phyloP scores from a whole-genome alignment of 1,140 invertebrate genomes.

The Drosophila sp. region DNA sequence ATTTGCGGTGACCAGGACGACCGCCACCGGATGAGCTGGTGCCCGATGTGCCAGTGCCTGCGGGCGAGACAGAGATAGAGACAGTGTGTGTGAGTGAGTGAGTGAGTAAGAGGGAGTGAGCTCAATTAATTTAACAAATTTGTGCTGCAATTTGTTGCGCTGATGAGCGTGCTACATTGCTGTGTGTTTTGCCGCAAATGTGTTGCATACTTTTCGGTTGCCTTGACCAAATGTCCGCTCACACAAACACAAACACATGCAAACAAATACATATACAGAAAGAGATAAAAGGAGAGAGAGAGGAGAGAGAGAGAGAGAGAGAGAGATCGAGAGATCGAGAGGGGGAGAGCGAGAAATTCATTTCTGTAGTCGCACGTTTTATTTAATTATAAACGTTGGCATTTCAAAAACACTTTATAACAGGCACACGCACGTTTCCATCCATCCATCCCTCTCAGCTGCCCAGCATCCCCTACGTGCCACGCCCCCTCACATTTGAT shows the following conservation, averaged over 20 bases:
- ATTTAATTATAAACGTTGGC: constrained; percentile 81
- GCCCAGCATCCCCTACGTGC: not conserved
- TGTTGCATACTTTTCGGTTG: constrained; percentile 65
- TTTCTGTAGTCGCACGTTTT: constrained; percentile 75
- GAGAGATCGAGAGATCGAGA: not conserved
- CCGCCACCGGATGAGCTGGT: constrained; percentile 83
- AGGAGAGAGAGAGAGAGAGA: constrained; percentile 13
- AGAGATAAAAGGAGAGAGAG: no score
- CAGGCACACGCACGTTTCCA: constrained; percentile 32
- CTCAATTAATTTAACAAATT: constrained; percentile 5
- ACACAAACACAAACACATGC: constrained; percentile 18
- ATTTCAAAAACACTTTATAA: constrained; percentile 79
- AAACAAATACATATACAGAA: constrained; percentile 18
- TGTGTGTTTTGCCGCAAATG: constrained; percentile 13
- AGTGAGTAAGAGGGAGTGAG: not conserved
- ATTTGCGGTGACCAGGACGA: constrained; percentile 84
- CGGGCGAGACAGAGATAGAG: not conserved
- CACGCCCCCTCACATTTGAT: constrained; percentile 5
- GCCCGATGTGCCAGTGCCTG: constrained; percentile 82
- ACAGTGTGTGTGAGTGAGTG: not conserved
- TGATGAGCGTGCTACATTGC: constrained; percentile 64
- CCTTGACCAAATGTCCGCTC: constrained; percentile 25
- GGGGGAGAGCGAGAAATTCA: constrained; percentile 57
- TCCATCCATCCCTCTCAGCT: not conserved
- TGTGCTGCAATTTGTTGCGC: constrained; percentile 20